Conservation (phyloP, 2,888 invertebrate genomes). For the Cephus pygmeus region DNA sequence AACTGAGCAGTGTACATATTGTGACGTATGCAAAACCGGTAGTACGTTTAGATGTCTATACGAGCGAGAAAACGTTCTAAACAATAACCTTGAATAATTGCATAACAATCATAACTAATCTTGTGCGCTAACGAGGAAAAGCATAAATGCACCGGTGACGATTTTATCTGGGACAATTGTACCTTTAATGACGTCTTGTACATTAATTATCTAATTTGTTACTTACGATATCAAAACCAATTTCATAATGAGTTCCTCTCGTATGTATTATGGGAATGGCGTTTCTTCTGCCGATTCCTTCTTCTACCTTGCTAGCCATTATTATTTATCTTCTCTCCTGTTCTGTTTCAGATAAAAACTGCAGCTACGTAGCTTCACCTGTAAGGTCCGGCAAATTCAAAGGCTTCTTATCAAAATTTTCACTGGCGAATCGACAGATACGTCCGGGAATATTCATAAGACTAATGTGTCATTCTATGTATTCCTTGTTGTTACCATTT, state of each 20-base stretch:
- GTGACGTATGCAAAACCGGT: neutral
- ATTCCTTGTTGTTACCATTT: neutral
- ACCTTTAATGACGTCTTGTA: neutral
- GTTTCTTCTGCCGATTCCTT: conserved; percentile 64
- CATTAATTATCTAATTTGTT: neutral
- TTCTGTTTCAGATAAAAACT: neutral
- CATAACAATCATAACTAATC: neutral
- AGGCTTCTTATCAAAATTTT: neutral
- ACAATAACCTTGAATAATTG: neutral
- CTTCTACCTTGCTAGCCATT: conserved; percentile 1
- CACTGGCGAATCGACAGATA: neutral
- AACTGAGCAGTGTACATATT: neutral
- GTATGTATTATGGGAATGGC: conserved; percentile 83
- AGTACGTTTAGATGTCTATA: neutral
- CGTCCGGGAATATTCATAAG: neutral
- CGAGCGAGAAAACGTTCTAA: neutral
- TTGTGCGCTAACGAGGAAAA: neutral
- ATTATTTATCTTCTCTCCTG: neutral
- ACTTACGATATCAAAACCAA: conserved; percentile 88
- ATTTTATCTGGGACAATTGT: neutral
- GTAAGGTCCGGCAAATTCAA: neutral
- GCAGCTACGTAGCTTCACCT: neutral
- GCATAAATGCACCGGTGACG: neutral
- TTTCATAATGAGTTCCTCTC: conserved; percentile 85
- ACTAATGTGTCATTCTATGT: neutral